Base-by-base conservation (phyloP, 1,140 invertebrate species). In the Aphaenogaster ashmeadi region DNA sequence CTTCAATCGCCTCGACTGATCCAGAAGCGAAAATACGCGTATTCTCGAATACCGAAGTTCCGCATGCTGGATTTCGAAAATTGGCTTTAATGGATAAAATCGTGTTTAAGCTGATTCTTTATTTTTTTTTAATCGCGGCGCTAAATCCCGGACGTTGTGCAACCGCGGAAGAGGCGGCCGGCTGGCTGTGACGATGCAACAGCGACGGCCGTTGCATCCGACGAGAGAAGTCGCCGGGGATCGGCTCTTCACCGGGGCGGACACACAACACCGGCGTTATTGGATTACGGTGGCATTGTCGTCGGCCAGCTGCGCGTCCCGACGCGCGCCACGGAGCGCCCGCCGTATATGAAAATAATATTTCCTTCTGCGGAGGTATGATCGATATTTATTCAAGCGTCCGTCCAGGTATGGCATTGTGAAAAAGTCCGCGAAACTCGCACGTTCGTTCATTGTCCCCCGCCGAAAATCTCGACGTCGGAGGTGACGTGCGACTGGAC, bases 311-410 rank as follows among this genome's bases (percentile, higher is more conserved):
- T 92, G 91, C 78, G 54, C 47, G 89, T 89, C 72, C 72, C 56
- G 87, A 36, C 50, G 62, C 87, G 81, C 87, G 81, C 67, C 64
- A 74, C 80, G 88, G 83, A 84, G 58, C 77, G 88, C 79, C 58
- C 75, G 78, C 38, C 87, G 91, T 92, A 93, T 93, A 93, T 93
- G 92, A 93, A 93, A 93, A 93, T 93, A 93, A 93, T 93, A 93
- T 93, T 93, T 93, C 87, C 91, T 86, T 90, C 72, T 89, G 89
- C 90, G 75, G 21, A 56, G 85, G 78, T 89, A 93, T 93, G 93
- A 93, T 93, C 91, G 92, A 93, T 93, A 93, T 93, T 93, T 93
- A 92, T 93, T 93, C 92, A 90, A 93, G 90, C 90, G 88, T 83
- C 89, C 74, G 86, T 64, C 64, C 81, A 62, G 11, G 72, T 58